These are phyloP conservation scores for Drosophila eugracilis DNA, from an alignment of 1,140 invertebrate genomes.

Conservation along the genomic window DNA sequence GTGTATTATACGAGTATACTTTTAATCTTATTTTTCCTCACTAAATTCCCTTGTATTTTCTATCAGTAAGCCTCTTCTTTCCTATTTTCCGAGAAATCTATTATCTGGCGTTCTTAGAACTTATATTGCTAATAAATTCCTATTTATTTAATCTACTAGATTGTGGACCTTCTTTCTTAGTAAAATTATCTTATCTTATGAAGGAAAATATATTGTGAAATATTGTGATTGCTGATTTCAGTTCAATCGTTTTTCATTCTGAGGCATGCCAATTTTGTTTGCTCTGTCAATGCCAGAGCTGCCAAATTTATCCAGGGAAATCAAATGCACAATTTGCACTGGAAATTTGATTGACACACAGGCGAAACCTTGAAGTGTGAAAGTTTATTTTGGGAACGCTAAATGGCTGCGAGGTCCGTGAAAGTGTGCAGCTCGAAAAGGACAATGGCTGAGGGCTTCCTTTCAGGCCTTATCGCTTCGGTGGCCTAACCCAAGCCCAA, in stretches of 20 bases:
- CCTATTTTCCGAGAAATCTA: too few species aligned
- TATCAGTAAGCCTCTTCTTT: too few species aligned
- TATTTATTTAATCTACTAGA: too few species aligned
- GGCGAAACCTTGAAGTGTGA: slow-evolving; percentile 36
- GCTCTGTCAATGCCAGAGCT: slow-evolving; percentile 36
- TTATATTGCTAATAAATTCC: too few species aligned
- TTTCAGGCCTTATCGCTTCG: slow-evolving; percentile 19
- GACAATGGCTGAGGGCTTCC: slow-evolving; percentile 21
- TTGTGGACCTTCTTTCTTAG: too few species aligned
- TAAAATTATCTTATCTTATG: not conserved
- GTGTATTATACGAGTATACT: too few species aligned
- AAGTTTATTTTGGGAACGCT: slow-evolving; percentile 36
- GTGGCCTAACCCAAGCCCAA: slow-evolving; percentile 7
- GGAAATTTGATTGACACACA: slow-evolving; percentile 63
- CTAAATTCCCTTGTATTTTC: too few species aligned
- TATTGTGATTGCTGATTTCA: slow-evolving; percentile 38
- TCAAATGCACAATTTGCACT: slow-evolving; percentile 60
- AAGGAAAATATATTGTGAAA: not conserved
- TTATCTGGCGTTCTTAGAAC: too few species aligned
- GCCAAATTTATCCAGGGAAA: slow-evolving; percentile 50
- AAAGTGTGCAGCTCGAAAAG: slow-evolving; percentile 16
- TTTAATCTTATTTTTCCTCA: too few species aligned
- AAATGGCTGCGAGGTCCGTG: slow-evolving; percentile 10
- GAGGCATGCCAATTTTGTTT: slow-evolving; percentile 48
- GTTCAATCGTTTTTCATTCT: slow-evolving; percentile 50